A percentile compares a stretch with the other conserved stretches of the same genome.
Evolutionary conservation across 2,797 vertebrate genomes (phyloP).

Genomic region (Xyrichtys novacula): DNA sequence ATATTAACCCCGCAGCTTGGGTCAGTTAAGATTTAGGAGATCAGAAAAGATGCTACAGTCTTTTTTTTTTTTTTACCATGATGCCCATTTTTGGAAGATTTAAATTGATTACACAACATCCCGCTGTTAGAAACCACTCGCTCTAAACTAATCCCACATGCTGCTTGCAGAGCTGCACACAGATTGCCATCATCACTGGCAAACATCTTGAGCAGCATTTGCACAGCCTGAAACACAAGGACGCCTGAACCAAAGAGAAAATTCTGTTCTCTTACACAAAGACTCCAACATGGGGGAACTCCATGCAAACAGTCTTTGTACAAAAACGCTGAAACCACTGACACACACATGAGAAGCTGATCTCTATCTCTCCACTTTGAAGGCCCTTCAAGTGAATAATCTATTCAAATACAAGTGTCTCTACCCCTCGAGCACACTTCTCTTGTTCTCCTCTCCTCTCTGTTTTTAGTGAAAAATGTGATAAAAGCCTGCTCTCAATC

Average conservation of each 20-base stretch:
- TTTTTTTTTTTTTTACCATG: slow-evolving; percentile 10
- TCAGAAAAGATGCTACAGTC: slow-evolving; percentile 28
- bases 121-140: slow-evolving; percentile 38
- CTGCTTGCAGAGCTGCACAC: slow-evolving; percentile 19
- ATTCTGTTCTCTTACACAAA: background rate
- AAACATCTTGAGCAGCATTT: slow-evolving; percentile 29
- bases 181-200: slow-evolving; percentile 35
- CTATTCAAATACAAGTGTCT: slow-evolving; percentile 41
- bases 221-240: slow-evolving; percentile 16
- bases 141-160: slow-evolving; percentile 53
- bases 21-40: slow-evolving; percentile 21
- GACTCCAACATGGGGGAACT: background rate
- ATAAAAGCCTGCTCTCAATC: slow-evolving; percentile 54
- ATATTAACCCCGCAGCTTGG: slow-evolving; percentile 6
- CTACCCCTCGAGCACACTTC: background rate
- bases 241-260: slow-evolving; percentile 11
- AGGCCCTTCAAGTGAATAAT: slow-evolving; percentile 19
- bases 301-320: background rate
- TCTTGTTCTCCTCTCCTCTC: slow-evolving; percentile 3
- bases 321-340: background rate
- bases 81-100: slow-evolving; percentile 51
- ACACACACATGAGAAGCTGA: background rate
- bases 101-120: slow-evolving; percentile 43
- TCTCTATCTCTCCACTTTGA: background rate
- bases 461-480: slow-evolving; percentile 31